phyloP scores from a whole-genome alignment of 2,113 vertebrate genomes.

The Ochotona princeps region DNA sequence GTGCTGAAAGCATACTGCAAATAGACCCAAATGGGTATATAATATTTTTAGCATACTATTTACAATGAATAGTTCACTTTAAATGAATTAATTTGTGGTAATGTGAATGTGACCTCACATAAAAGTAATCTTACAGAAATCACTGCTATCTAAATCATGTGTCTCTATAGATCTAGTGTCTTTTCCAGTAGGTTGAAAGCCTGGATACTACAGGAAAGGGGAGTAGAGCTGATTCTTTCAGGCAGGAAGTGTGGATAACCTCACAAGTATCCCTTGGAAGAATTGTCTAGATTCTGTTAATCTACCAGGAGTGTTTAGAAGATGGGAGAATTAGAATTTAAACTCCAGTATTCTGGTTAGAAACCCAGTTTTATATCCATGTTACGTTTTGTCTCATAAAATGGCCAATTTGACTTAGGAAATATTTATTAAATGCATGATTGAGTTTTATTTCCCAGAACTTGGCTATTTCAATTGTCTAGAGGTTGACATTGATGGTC shows the following conservation, averaged over 20 bases:
- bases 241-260: not conserved
- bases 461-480: conserved; percentile 32
- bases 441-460: conserved; percentile 52
- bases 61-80: not conserved
- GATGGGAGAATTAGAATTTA: not conserved
- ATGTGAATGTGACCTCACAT: not conserved
- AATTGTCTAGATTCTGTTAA: not conserved
- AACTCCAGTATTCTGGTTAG: not conserved
- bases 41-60: not conserved
- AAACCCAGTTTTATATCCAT: conserved; percentile 6
- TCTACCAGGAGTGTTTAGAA: not conserved
- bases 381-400: not conserved
- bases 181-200: not conserved
- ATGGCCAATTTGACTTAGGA: conserved; percentile 53
- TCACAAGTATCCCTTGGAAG: not conserved
- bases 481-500: conserved; percentile 12
- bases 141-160: not conserved
- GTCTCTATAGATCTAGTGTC: too few species aligned
- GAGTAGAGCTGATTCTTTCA: not conserved
- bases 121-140: not conserved
- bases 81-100: not conserved
- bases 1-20: not conserved
- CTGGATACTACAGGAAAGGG: not conserved
- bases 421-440: conserved; percentile 65
- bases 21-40: not conserved